Conservation (phyloP, 2,113 vertebrate genomes). For the Phalacrocorax carbo region DNA sequence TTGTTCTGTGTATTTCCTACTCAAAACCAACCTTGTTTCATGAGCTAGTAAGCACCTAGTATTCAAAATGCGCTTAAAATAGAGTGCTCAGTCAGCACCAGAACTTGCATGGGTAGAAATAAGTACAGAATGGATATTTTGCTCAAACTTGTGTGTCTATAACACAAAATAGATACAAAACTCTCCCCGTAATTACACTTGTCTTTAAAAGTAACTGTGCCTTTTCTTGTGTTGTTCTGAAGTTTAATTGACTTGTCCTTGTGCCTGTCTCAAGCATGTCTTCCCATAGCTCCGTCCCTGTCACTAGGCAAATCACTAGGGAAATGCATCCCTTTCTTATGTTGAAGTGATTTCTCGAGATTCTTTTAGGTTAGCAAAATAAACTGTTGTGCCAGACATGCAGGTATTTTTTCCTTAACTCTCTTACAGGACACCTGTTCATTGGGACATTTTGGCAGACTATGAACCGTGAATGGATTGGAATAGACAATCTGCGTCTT, state of each 20-base stretch:
- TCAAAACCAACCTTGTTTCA: background rate
- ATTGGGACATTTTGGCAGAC: constrained; percentile 87
- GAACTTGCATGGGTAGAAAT: background rate
- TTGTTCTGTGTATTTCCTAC: background rate
- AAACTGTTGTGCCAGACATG: background rate
- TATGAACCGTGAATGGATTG: constrained; percentile 88
- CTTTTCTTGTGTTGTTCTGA: background rate
- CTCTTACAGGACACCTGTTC: constrained; percentile 81
- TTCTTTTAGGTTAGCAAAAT: background rate
- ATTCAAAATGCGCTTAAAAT: background rate
- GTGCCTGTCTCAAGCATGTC: background rate
- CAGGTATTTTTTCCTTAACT: background rate
- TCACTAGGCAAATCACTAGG: background rate
- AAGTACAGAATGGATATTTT: background rate
- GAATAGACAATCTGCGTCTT: constrained; percentile 84
- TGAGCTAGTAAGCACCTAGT: background rate
- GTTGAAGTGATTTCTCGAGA: background rate
- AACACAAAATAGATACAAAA: background rate
- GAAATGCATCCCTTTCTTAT: background rate
- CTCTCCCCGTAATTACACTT: background rate
- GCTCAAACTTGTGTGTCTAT: background rate
- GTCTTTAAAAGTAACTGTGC: background rate
- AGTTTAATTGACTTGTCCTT: background rate
- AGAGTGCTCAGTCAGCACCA: background rate
- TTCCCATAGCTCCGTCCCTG: background rate